These are phyloP conservation scores for Cryptoprocta ferox DNA, from an alignment of 2,797 vertebrate species.

Conservation along the genomic window DNA sequence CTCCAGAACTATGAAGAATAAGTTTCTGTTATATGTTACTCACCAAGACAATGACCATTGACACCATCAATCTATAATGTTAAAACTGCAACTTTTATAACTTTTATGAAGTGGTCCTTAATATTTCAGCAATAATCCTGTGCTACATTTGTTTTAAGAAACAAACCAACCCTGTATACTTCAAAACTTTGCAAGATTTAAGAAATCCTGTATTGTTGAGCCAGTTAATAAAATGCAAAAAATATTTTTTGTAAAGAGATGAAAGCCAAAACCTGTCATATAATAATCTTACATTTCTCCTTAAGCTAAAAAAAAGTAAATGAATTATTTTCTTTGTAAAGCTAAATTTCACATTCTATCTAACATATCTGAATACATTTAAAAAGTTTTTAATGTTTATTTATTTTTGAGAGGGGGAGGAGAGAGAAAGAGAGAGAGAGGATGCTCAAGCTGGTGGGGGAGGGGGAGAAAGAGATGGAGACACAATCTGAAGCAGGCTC, in stretches of 20 bases:
- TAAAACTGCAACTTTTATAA: conserved; percentile 83
- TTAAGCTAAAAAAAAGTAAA: conserved; percentile 79
- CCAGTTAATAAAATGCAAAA: conserved; percentile 85
- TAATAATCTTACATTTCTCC: conserved; percentile 85
- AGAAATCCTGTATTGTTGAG: conserved; percentile 44
- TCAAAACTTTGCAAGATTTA: conserved; percentile 78
- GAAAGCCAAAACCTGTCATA: conserved; percentile 85
- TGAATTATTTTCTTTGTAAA: conserved; percentile 78
- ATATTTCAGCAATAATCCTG: conserved; percentile 86
- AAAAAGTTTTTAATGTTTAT: conserved; percentile 37
- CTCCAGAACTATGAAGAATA: background rate
- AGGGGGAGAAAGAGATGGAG: no score
- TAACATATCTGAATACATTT: conserved; percentile 72
- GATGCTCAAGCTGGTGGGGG: no score
- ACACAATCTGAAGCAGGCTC: no score
- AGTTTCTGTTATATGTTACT: background rate
- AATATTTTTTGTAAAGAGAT: conserved; percentile 83
- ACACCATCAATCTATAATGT: conserved; percentile 80
- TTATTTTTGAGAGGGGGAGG: no score
- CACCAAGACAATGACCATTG: conserved; percentile 37
- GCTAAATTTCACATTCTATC: conserved; percentile 77
- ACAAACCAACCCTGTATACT: conserved; percentile 82
- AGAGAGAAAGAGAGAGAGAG: no score
- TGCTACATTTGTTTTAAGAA: conserved; percentile 82
- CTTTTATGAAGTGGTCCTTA: conserved; percentile 86